Base-by-base conservation (phyloP, 2,797 vertebrate genomes). In the Sitta carolinensis region DNA sequence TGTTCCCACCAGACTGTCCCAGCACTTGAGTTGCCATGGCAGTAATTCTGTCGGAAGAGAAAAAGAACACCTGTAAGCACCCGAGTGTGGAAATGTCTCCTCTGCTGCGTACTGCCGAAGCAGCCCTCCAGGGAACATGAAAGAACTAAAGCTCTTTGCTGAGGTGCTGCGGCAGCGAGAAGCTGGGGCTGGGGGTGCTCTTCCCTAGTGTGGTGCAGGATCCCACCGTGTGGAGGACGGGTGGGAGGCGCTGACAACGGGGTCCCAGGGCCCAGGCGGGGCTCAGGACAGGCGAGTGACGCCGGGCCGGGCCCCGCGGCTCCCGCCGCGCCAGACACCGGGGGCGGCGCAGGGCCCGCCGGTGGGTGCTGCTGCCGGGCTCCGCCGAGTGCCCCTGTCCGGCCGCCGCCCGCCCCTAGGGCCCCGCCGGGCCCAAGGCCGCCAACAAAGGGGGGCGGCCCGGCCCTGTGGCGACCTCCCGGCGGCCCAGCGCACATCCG, bases 21-120 rank as follows among this genome's bases (percentile, higher is more conserved):
- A 98, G 97, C 82, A 99, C 98, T 96, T 99, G 98, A 84, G 98
- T 98, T 50, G 99, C 98, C 99, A 99, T 99, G 84, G 89, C 84
- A 94, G 89, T 54, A 62, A 40, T 59, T 96, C 98, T 97, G 97
- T 52, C 47, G 83, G 81, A 50, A 83, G 52, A 81, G 43, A 87
- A 59, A 93, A 87, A 40, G 51, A 64, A 69, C 66, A 92, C 81
- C 74, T 58, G 45, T 93, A 85, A 97, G 84, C 64, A 87, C 51
- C 6, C 3, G 8, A 36, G 7, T 4, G 15, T 5, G 3, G 15
- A 52, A 57, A 54, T 36, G 15, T 54, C 48, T 21, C 51, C 62
- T 26, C 57, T 6, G 47, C 51, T 52, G 14, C 1, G 3, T 7
- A 29, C 36, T 4, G 38, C 13, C 29, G 42, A 15, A 58, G 85